These are phyloP conservation scores for Lumbricus terrestris DNA, from an alignment of 2,888 invertebrate genomes.

Conservation along the genomic window DNA sequence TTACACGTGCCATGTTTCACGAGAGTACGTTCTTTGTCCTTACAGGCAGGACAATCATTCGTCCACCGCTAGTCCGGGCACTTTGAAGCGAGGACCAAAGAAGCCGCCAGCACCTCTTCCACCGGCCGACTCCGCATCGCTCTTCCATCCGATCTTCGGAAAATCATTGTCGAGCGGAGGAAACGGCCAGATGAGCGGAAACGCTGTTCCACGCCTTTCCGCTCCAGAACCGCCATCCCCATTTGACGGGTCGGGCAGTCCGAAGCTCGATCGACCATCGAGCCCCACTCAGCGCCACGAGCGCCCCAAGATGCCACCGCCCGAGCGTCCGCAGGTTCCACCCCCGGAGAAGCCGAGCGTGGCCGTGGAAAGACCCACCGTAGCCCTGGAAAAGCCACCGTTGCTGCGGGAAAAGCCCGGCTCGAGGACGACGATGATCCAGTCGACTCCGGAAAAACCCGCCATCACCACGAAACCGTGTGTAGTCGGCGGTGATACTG, in stretches of 20 bases:
- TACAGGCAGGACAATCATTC: neutral
- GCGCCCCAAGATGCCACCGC: neutral
- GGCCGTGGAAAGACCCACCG: neutral
- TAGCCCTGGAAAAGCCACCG: neutral
- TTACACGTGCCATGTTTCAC: no score
- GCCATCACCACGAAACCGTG: neutral
- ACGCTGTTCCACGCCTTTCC: neutral
- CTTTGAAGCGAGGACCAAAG: neutral
- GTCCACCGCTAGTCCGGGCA: neutral
- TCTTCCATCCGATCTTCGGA: neutral
- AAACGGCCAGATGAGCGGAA: neutral
- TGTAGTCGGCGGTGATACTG: neutral
- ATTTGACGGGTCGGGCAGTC: neutral
- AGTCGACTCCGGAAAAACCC: neutral
- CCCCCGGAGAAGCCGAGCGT: neutral
- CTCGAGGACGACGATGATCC: neutral
- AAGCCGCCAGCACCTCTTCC: slow-evolving; percentile 9
- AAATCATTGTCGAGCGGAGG: neutral
- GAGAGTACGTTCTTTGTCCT: neutral
- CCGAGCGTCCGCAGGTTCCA: slow-evolving; percentile 6
- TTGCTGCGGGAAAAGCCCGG: neutral
- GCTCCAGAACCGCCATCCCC: neutral
- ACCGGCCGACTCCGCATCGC: neutral
- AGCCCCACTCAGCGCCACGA: neutral
- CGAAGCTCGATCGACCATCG: neutral